Base-by-base conservation (phyloP, 2,888 invertebrate species). In the Leucophenga maculata region DNA sequence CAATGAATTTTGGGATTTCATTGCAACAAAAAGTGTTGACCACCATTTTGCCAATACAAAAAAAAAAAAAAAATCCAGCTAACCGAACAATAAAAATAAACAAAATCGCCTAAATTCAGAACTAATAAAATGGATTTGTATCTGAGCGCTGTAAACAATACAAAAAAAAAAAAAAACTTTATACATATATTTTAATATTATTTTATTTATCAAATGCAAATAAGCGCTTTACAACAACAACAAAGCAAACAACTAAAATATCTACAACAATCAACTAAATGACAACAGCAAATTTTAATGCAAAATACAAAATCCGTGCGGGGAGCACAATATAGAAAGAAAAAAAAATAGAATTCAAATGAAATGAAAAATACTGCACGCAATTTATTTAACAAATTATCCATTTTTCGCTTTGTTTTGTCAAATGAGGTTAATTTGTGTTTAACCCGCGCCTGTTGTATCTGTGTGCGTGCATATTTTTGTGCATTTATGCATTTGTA, bases 381-480 rank as follows among this genome's bases (percentile, higher is more conserved):
- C 80, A 84, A 86, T 85, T 85, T 85, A 86, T 85, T 86, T 84
- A 85, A 85, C 86, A 85, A 85, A 86, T 86, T 86, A 85, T 85
- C 74, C 80, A 85, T 85, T 85, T 77, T 74, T 80, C 74, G 82
- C 80, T 80, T 82, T 86, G 85, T 84, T 86, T 85, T 86, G 82
- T 85, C 85, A 86, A 87, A 87, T 87, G 86, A 86, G 86, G 86
- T 87, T 87, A 87, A 86, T 85, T 86, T 85, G 86, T 78, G 85
- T 82, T 80, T 81, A 78, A 85, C 79, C 78, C 76, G 77, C 71
- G 75, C 69, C 70, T 72, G 67, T n/a, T 62, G 57, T 66, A 69
- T 66, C 66, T 70, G 70, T 64, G 64, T 16, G 57, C 48, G 46
- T 64, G 54, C 20, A 52, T 46, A 18, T 68, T 32, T 31, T 32